Conservation (phyloP, 23 tunicate genomes). For the Halocynthia roretzi region DNA sequence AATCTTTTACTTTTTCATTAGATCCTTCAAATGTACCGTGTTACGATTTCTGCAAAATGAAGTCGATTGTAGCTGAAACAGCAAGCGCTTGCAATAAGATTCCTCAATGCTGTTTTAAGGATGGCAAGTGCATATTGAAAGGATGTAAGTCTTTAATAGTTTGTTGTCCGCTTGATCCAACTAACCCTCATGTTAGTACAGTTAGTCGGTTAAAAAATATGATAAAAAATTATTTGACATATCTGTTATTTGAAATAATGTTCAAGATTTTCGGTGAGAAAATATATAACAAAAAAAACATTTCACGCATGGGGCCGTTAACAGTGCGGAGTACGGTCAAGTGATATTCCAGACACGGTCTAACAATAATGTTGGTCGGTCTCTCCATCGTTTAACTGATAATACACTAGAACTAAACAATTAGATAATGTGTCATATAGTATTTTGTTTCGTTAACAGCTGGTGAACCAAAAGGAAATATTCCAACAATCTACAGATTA, state of each 20-base stretch:
- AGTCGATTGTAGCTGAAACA: not conserved
- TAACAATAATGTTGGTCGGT: too few relatives aligned
- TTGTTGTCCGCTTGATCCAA: not conserved
- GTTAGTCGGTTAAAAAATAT: too few relatives aligned
- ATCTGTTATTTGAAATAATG: too few relatives aligned
- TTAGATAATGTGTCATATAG: too few relatives aligned
- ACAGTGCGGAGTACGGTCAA: slow-evolving; percentile 9
- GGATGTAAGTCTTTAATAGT: not conserved
- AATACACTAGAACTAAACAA: too few relatives aligned
- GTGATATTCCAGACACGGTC: too few relatives aligned
- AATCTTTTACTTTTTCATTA: not conserved
- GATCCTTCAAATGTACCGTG: slow-evolving; percentile 4
- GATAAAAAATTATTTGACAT: too few relatives aligned
- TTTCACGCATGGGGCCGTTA: not conserved
- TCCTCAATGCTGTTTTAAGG: slow-evolving; percentile 9
- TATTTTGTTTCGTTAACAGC: not conserved
- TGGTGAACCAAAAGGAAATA: not conserved
- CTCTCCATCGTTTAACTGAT: too few relatives aligned
- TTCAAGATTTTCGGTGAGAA: too few relatives aligned
- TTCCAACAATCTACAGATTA: not conserved
- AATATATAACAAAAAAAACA: too few relatives aligned
- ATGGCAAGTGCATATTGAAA: slow-evolving; percentile 8
- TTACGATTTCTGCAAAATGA: slow-evolving; percentile 12
- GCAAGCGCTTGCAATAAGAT: not conserved
- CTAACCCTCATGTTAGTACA: not conserved